Evolutionary conservation across 2,888 invertebrate genomes (phyloP).

Genomic region (Rhagonycha fulva): DNA sequence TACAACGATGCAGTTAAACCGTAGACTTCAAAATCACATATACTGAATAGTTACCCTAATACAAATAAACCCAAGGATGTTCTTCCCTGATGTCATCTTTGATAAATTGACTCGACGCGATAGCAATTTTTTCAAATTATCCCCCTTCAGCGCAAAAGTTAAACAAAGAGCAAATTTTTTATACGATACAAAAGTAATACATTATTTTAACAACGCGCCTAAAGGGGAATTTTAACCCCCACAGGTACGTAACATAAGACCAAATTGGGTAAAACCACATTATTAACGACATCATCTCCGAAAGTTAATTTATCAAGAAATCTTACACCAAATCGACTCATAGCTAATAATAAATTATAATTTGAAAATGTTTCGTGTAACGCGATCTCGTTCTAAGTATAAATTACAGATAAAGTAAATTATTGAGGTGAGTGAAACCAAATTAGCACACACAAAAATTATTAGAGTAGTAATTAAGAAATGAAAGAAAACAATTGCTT

Average conservation of each 20-base stretch:
- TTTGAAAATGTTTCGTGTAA: slow-evolving; percentile 33
- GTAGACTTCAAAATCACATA: neutral
- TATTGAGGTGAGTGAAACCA: neutral
- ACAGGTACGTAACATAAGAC: slow-evolving; percentile 38
- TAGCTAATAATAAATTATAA: slow-evolving; percentile 36
- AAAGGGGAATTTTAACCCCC: slow-evolving; percentile 24
- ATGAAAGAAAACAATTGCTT: neutral
- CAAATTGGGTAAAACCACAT: slow-evolving; percentile 36
- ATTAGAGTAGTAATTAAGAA: neutral
- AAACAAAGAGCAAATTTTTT: neutral
- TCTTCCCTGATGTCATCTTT: neutral
- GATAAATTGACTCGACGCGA: neutral
- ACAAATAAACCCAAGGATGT: neutral
- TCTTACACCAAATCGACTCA: slow-evolving; percentile 34
- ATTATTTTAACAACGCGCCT: slow-evolving; percentile 18
- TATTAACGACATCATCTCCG: slow-evolving; percentile 37
- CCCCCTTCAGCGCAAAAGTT: neutral
- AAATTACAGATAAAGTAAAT: slow-evolving; percentile 14
- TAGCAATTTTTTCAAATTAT: neutral
- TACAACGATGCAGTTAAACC: neutral
- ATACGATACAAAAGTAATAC: neutral
- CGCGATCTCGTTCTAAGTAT: slow-evolving; percentile 18
- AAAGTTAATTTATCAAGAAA: slow-evolving; percentile 43
- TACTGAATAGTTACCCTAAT: neutral
- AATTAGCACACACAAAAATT: neutral